Conservation (phyloP, 2,888 invertebrate species). For the Hipparchia sbordonii region DNA sequence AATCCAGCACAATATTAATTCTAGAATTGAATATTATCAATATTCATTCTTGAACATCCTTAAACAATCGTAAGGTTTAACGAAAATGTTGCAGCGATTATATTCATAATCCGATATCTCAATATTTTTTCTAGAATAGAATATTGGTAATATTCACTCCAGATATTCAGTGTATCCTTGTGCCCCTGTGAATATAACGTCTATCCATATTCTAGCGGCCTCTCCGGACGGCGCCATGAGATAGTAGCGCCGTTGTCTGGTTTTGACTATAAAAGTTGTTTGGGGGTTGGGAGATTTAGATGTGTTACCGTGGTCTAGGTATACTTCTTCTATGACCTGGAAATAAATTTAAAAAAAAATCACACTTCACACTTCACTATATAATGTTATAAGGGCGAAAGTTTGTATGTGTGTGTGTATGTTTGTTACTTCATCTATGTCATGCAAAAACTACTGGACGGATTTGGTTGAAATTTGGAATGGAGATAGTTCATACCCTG, state of each 20-base stretch:
- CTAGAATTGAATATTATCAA: conserved; percentile 13
- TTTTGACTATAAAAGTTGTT: conserved; percentile 97
- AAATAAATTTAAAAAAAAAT: neutral
- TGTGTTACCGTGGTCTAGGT: conserved; percentile 96
- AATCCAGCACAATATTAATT: neutral
- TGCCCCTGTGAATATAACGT: conserved; percentile 96
- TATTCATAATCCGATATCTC: conserved; percentile 7
- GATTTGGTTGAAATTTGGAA: no score
- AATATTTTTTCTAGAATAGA: conserved; percentile 11
- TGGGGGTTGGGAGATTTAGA: conserved; percentile 96
- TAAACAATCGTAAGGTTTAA: neutral
- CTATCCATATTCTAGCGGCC: conserved; percentile 98
- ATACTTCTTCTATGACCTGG: conserved; percentile 98
- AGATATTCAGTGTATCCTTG: conserved; percentile 88
- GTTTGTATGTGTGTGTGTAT: no score
- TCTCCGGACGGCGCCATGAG: conserved; percentile 97
- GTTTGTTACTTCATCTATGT: no score
- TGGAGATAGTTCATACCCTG: no score
- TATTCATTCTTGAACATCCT: neutral
- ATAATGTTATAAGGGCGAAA: no score
- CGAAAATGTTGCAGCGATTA: neutral
- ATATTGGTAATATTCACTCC: conserved; percentile 45
- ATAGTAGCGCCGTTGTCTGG: conserved; percentile 93
- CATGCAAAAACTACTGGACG: no score
- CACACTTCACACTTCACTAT: no score